Conservation (phyloP, 2,888 invertebrate species). For the Acanthosepion esculentum region DNA sequence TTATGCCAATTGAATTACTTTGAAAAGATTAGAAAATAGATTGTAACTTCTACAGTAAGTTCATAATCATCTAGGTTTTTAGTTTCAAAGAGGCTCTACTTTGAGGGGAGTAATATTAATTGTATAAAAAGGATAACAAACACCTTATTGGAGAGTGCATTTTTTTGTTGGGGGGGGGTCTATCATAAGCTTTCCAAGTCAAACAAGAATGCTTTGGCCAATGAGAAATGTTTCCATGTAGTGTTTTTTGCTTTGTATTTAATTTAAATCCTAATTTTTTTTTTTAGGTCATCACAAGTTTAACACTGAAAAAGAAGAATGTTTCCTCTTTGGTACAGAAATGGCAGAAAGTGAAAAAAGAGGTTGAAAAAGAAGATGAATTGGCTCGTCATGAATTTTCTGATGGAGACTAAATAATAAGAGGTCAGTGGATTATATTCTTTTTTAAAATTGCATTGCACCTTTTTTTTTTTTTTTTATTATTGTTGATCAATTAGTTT, state of each 20-base stretch:
- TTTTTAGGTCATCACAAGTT: slow-evolving; percentile 69
- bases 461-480: too few relatives aligned
- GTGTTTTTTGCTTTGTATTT: not conserved
- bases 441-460: not conserved
- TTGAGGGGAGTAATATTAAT: too few relatives aligned
- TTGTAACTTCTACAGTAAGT: too few relatives aligned
- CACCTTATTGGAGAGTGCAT: too few relatives aligned
- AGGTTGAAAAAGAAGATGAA: slow-evolving; percentile 71
- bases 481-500: too few relatives aligned
- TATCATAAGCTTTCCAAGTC: too few relatives aligned
- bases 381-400: slow-evolving; percentile 45
- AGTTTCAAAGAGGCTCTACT: too few relatives aligned
- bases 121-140: not conserved
- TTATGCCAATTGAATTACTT: too few relatives aligned
- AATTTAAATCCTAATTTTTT: not conserved
- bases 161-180: too few relatives aligned
- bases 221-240: not conserved
- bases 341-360: slow-evolving; percentile 83
- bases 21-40: too few relatives aligned
- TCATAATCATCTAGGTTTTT: too few relatives aligned
- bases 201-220: too few relatives aligned
- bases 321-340: slow-evolving; percentile 83
- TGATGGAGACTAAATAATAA: slow-evolving; percentile 37
- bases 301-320: slow-evolving; percentile 82
- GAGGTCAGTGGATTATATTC: not conserved